Evolutionary conservation across 2,113 vertebrate species (phyloP), one percentile per base, ranked within the genome.

Genomic region (Cyprinodon brontotheroides): DNA sequence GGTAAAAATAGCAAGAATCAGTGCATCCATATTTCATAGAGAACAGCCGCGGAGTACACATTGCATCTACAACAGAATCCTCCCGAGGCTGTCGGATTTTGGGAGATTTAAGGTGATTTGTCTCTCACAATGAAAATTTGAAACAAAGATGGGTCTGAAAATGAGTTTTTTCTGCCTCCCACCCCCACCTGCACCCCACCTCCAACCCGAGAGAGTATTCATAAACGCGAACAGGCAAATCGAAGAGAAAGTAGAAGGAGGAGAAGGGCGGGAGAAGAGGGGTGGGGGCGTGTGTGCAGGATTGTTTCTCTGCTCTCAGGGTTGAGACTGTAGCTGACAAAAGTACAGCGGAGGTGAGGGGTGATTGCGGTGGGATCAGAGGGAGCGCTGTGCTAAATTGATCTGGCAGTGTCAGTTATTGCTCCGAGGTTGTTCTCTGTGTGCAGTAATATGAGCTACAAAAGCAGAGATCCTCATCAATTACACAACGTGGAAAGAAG

Each of bases 1-100:
- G 88, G 83, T 92, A 93, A 93, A 93, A 93, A 93, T 93, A 93
- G 91, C 86, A 87, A 79, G 82, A 90, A 87, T 89, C 87, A 82
- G 85, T 76, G 82, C 90, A 92, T 92, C 80, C 83, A 91, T 91
- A 90, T 92, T 91, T 93, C 74, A 90, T 86, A 83, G 80, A 80
- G 82, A 90, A 86, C 65, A 83, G 82, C 76, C 77, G 7, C 36
- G 68, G 68, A 86, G 77, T 86, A 77, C 86, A 76, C 79, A 87
- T 83, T 80, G 84, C 82, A 83, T 86, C 89, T 86, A 81, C 73
- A 65, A 87, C 64, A 37, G 7, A 74, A 83, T 74, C 79, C 80
- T 84, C 84, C 75, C 3, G 60, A 80, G 83, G 78, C 79, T 53
- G 65, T 78, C 81, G 78, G 69, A 1, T 53, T 85, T 74, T 86